Evolutionary conservation across 2,888 invertebrate species (phyloP).

Genomic region (Cylloceria caligata): DNA sequence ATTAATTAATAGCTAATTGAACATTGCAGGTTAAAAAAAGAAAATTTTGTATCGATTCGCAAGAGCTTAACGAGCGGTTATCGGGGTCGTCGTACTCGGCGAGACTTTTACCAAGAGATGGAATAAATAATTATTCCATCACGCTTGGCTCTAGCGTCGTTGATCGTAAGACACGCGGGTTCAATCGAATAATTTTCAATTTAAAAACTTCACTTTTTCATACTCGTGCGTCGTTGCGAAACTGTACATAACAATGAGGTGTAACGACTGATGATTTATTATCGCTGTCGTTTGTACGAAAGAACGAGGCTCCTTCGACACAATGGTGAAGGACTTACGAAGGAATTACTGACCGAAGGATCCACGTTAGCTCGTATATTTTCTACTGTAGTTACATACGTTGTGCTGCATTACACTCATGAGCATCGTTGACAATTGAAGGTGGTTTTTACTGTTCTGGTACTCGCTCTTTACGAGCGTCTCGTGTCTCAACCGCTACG

Average conservation of each 20-base stretch:
- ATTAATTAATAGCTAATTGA: neutral
- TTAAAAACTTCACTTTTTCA: constrained; percentile 1
- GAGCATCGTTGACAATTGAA: constrained; percentile 25
- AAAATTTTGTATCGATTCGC: neutral
- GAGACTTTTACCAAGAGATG: constrained; percentile 25
- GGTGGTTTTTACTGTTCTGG: constrained; percentile 14
- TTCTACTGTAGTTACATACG: neutral
- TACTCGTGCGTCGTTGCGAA: constrained; percentile 7
- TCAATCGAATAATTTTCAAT: constrained; percentile 23
- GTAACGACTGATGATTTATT: constrained; percentile 22
- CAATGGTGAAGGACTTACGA: neutral
- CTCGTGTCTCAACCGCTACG: neutral
- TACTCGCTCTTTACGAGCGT: neutral
- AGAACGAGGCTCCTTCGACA: neutral
- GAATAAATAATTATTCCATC: constrained; percentile 6
- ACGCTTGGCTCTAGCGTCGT: constrained; percentile 3
- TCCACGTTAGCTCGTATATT: neutral
- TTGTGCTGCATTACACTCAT: neutral
- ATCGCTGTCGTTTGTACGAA: constrained; percentile 31
- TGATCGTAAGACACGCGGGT: constrained; percentile 5
- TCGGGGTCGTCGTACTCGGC: constrained; percentile 1
- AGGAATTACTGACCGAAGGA: neutral
- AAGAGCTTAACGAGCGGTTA: neutral
- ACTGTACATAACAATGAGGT: neutral
- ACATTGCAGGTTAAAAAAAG: neutral